Evolutionary conservation across 2,888 invertebrate species (phyloP).

Genomic region (Eupithecia dodoneata): DNA sequence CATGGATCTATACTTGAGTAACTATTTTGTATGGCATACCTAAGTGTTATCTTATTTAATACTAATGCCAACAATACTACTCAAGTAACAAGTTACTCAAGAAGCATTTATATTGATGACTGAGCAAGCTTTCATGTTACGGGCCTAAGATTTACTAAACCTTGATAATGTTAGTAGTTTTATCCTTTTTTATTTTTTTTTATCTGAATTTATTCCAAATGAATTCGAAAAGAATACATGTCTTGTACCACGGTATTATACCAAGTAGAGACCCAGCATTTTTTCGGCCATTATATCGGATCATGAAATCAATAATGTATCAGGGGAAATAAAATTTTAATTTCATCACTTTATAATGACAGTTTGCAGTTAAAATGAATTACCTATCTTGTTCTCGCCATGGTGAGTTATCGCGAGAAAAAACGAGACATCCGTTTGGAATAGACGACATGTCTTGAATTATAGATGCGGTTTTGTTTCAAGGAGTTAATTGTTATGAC

Average conservation of each 20-base stretch:
- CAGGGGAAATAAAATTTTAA: conserved; percentile 46
- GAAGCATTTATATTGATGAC: too few species aligned
- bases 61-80: too few species aligned
- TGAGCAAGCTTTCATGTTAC: too few species aligned
- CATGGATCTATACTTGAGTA: too few species aligned
- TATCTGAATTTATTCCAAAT: neutral
- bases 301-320: conserved; percentile 46
- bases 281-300: conserved; percentile 34
- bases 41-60: too few species aligned
- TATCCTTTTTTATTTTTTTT: neutral
- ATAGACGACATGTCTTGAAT: conserved; percentile 37
- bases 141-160: neutral
- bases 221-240: neutral
- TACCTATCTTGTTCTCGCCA: conserved; percentile 36
- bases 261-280: conserved; percentile 34
- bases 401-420: conserved; percentile 35
- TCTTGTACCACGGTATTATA: neutral
- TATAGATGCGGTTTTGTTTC: conserved; percentile 23
- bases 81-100: too few species aligned
- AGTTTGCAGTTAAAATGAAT: conserved; percentile 37
- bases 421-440: conserved; percentile 38
- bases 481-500: conserved; percentile 24
- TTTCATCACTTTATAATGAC: neutral
- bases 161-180: neutral
- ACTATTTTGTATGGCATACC: too few species aligned